These are phyloP conservation scores for Caenorhabditis auriculariae DNA, from an alignment of 2,888 invertebrate species.

Conservation along the genomic window DNA sequence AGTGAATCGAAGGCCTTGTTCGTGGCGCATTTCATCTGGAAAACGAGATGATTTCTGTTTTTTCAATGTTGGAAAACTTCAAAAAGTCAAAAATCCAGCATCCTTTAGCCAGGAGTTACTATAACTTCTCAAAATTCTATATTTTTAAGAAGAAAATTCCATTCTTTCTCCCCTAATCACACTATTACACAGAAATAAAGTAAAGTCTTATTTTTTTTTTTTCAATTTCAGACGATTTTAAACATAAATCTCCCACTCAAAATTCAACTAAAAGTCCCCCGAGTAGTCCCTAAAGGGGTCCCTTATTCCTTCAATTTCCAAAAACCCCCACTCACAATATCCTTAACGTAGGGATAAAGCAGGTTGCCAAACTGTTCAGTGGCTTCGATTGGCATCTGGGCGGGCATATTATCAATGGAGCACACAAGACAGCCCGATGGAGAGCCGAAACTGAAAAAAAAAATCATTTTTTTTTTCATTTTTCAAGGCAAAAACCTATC, in stretches of 20 bases:
- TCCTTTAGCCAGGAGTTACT: too few relatives aligned
- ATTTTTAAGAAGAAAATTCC: too few relatives aligned
- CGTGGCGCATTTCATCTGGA: constrained; percentile 56
- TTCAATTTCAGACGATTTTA: background rate
- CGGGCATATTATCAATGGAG: constrained; percentile 99
- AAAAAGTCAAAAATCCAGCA: too few relatives aligned
- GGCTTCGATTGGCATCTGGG: constrained; percentile 92
- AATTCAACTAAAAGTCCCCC: too few relatives aligned
- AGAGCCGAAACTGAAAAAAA: constrained; percentile 49
- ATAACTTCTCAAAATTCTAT: too few relatives aligned
- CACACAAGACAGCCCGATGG: constrained; percentile 87
- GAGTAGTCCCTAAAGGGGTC: too few relatives aligned
- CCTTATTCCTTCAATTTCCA: too few relatives aligned
- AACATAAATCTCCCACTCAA: too few relatives aligned
- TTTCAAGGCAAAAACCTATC: constrained; percentile 72
- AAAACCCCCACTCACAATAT: constrained; percentile 72
- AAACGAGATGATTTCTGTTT: background rate
- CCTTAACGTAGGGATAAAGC: constrained; percentile 81
- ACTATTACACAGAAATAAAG: too few relatives aligned
- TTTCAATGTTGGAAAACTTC: too few relatives aligned
- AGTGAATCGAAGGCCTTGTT: constrained; percentile 56
- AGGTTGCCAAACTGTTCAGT: constrained; percentile 96
- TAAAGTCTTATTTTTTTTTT: too few relatives aligned
- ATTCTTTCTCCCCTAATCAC: too few relatives aligned
- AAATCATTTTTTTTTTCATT: background rate